Evolutionary conservation across 2,113 vertebrate genomes (phyloP).

Genomic region (Felis chaus): DNA sequence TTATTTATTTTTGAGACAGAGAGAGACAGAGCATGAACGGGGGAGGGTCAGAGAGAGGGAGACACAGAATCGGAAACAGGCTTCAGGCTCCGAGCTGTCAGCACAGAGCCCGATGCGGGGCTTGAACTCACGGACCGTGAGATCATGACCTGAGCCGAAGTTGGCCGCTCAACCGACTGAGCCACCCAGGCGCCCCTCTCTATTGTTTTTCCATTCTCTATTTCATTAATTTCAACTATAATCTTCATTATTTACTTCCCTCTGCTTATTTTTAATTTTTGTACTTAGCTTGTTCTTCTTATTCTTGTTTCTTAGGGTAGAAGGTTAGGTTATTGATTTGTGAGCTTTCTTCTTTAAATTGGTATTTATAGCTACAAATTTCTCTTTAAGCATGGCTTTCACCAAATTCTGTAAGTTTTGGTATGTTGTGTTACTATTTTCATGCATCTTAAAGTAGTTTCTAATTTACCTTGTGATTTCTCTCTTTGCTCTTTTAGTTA

Average conservation of each 20-base stretch:
- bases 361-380: background rate
- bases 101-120: no score
- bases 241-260: background rate
- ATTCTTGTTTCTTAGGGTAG: background rate
- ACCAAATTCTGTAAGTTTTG: background rate
- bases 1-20: no score
- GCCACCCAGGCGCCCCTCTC: no score
- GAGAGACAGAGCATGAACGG: no score
- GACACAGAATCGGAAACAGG: no score
- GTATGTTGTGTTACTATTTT: background rate
- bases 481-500: background rate
- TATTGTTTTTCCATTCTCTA: background rate
- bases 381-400: background rate
- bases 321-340: background rate
- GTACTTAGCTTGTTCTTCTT: background rate
- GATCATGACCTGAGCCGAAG: no score
- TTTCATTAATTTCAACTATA: background rate
- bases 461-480: background rate
- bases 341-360: background rate
- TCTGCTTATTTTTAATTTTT: background rate
- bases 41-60: no score
- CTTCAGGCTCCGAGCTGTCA: no score
- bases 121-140: no score
- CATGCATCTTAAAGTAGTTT: background rate
- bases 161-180: no score